These are phyloP conservation scores for Cecidostiba fungosa DNA, from an alignment of 2,888 invertebrate genomes.

Conservation along the genomic window DNA sequence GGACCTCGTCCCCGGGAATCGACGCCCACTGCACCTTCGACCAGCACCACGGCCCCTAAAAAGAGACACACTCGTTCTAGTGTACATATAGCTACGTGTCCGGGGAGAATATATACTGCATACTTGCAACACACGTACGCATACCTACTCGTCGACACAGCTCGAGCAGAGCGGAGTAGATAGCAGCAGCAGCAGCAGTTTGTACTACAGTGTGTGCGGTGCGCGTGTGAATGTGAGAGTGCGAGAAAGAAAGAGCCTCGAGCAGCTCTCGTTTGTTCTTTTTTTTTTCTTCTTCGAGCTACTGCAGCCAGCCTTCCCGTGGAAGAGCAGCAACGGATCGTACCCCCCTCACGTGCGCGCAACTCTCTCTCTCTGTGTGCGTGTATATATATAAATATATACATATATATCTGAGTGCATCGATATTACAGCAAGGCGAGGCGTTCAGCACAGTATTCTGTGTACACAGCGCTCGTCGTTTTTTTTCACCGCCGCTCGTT, in stretches of 20 bases:
- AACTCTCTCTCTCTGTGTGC: not conserved
- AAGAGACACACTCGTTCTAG: not conserved
- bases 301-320: not conserved
- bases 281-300: slow-evolving; percentile 4
- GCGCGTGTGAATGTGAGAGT: not conserved
- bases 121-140: slow-evolving; percentile 7
- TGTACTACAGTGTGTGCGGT: slow-evolving; percentile 3
- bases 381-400: not conserved
- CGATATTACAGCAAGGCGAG: slow-evolving; percentile 2
- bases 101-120: slow-evolving; percentile 7
- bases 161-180: not conserved
- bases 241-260: slow-evolving; percentile 17
- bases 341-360: not conserved
- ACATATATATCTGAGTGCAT: not conserved
- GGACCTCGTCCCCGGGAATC: not conserved
- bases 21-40: no score
- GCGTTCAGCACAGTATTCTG: not conserved
- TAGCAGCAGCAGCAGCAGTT: slow-evolving; percentile 6
- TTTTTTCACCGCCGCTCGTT: not conserved
- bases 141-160: not conserved
- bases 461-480: slow-evolving; percentile 32
- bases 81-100: not conserved
- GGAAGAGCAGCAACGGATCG: not conserved
- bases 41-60: not conserved
- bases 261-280: slow-evolving; percentile 1